Evolutionary conservation across 2,797 vertebrate genomes (phyloP), one percentile per base, ranked within the genome.

Genomic region (Danio tinwini): DNA sequence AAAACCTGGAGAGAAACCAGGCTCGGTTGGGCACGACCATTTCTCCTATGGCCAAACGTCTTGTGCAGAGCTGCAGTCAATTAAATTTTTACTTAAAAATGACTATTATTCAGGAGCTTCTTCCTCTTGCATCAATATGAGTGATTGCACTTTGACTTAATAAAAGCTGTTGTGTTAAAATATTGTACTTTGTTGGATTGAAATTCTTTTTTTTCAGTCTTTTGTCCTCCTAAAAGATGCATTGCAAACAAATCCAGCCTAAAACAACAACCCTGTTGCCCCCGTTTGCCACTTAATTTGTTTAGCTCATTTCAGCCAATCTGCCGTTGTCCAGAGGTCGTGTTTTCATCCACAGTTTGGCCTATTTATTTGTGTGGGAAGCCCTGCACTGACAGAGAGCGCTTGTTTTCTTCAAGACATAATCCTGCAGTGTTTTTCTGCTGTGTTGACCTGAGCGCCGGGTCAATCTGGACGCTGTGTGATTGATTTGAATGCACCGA

Each of bases 301-400:
- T 79, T 83, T 76, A 76, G 79, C 76, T 80, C 39, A 55, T 83
- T 65, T 85, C 72, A 39, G n/a, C 65, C 58, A 70, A 71, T 82
- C 75, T 56, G 58, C n/a, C 59, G 56, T 80, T 77, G 40, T 42
- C 19, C 16, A 19, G 39, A 70, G 42, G 47, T 55, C 16, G 56
- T 65, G 63, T 77, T 16, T 75, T 77, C 19, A 14, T 58, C 40
- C 37, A 68, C 47, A 21, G 7, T 49, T 16, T 69, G 49, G 53
- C 69, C 80, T 64, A 71, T 65, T 76, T 81, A 3, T 70, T 71
- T 65, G 50, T 11, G 6, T 56, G 11, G 37, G 49, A 13, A 68
- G 21, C 29, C 68, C 29, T 8, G 52, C 39, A 17, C 29, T n/a
- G 47, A 59, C 37, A 67, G 77, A 62, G 37, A 44, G 61, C 29